These are phyloP conservation scores for Xiphydria camelus DNA, from an alignment of 2,888 invertebrate genomes.

Conservation along the genomic window DNA sequence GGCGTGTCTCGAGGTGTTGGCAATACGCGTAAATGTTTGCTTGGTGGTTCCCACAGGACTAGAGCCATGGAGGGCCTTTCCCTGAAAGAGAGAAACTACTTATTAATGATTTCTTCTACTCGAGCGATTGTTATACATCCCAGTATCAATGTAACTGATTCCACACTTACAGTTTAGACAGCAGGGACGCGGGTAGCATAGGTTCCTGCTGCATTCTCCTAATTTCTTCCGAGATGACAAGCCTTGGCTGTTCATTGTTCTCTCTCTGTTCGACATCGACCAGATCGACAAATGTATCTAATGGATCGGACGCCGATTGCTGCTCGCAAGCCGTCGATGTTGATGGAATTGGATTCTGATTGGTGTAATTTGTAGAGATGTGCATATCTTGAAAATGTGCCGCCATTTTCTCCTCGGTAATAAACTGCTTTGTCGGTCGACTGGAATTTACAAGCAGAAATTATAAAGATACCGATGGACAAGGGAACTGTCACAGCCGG, in stretches of 20 bases:
- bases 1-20: slow-evolving; percentile 32
- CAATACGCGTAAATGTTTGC: slow-evolving; percentile 58
- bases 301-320: slow-evolving; percentile 15
- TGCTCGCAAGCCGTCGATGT: slow-evolving; percentile 30
- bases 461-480: background rate
- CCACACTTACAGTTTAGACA: slow-evolving; percentile 57
- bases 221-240: slow-evolving; percentile 72
- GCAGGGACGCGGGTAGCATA: slow-evolving; percentile 68
- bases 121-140: background rate
- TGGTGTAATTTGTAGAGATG: slow-evolving; percentile 60
- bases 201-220: slow-evolving; percentile 68
- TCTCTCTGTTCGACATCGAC: slow-evolving; percentile 31
- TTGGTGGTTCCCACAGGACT: slow-evolving; percentile 80
- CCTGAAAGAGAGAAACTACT: slow-evolving; percentile 53
- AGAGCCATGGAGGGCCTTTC: slow-evolving; percentile 78
- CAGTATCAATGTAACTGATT: background rate
- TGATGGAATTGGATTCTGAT: slow-evolving; percentile 29
- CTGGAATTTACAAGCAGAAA: slow-evolving; percentile 22
- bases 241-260: slow-evolving; percentile 49
- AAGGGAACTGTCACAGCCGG: slow-evolving; percentile 10
- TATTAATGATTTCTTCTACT: background rate
- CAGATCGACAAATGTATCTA: slow-evolving; percentile 23
- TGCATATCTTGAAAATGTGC: slow-evolving; percentile 77
- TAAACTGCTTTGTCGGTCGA: slow-evolving; percentile 68
- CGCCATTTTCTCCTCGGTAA: slow-evolving; percentile 84